Evolutionary conservation across 1,140 invertebrate species (phyloP).

Genomic region (Nomia melanderi): DNA sequence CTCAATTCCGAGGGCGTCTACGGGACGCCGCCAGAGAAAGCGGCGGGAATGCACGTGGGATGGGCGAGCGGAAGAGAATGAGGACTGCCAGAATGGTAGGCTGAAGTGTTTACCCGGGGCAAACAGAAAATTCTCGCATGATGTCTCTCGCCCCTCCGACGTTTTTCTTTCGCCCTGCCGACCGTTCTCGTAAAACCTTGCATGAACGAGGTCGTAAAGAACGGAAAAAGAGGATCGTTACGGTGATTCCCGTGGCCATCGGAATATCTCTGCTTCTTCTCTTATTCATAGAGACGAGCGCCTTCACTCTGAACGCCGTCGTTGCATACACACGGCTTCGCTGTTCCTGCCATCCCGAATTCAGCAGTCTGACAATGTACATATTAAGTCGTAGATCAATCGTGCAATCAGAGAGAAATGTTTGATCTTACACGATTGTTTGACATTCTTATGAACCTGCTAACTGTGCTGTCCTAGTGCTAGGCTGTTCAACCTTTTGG

Average conservation of each 20-base stretch:
- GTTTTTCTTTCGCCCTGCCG: slow-evolving; percentile 9
- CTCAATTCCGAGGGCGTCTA: slow-evolving; percentile 18
- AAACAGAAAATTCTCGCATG: slow-evolving; percentile 67
- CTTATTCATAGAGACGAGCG: too few species aligned
- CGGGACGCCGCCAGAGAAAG: not conserved
- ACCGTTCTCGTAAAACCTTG: slow-evolving; percentile 58
- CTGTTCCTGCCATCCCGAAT: too few species aligned
- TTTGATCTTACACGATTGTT: too few species aligned
- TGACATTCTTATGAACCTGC: too few species aligned
- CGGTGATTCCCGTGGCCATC: not conserved
- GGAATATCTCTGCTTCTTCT: not conserved
- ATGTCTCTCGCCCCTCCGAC: slow-evolving; percentile 12
- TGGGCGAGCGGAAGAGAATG: slow-evolving; percentile 26
- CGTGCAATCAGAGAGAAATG: too few species aligned
- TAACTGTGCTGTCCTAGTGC: too few species aligned
- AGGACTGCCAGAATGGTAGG: slow-evolving; percentile 34
- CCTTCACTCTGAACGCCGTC: too few species aligned
- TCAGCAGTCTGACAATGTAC: too few species aligned
- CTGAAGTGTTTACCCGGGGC: slow-evolving; percentile 70
- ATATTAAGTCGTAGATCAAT: too few species aligned
- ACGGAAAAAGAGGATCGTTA: not conserved
- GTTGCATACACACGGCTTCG: too few species aligned
- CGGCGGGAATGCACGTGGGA: not conserved
- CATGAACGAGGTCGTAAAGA: slow-evolving; percentile 35
- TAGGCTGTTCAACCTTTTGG: too few species aligned